phyloP scores from a whole-genome alignment of 2,113 vertebrate species.

The Ancistrus triradiatus region DNA sequence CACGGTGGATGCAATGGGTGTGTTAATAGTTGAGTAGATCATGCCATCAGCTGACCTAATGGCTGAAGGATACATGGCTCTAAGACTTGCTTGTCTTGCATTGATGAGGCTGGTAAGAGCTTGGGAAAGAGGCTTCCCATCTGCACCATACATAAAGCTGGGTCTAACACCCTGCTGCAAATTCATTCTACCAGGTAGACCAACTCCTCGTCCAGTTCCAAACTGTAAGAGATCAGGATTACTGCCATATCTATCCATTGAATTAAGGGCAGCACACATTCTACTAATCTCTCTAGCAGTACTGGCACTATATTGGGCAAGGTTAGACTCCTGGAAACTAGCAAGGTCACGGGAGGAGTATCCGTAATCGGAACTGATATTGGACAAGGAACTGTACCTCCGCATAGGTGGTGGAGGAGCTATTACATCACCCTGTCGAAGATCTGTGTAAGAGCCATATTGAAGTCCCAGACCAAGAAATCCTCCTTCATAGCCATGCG shows the following conservation, averaged over 20 bases:
- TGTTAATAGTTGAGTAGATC: conserved; percentile 99
- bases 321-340: conserved; percentile 87
- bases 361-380: conserved; percentile 89
- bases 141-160: conserved; percentile 78
- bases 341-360: conserved; percentile 81
- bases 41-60: conserved; percentile 90
- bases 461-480: conserved; percentile 83
- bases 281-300: conserved; percentile 95
- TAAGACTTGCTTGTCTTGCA: conserved; percentile 74
- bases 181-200: conserved; percentile 59
- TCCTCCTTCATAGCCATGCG: conserved; percentile 82
- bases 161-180: conserved; percentile 77
- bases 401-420: conserved; percentile 81
- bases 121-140: conserved; percentile 72
- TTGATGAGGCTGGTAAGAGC: conserved; percentile 76
- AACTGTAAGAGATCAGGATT: conserved; percentile 82
- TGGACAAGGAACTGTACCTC: conserved; percentile 89
- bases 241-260: conserved; percentile 85
- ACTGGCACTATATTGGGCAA: conserved; percentile 95
- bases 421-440: conserved; percentile 81
- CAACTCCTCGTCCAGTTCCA: conserved; percentile 63
- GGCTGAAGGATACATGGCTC: conserved; percentile 85
- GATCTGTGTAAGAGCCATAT: conserved; percentile 91
- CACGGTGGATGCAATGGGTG: conserved; percentile 93
- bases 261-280: conserved; percentile 97